Base-by-base conservation (phyloP, 1,140 invertebrate species). In the Drosophila malerkotliana region DNA sequence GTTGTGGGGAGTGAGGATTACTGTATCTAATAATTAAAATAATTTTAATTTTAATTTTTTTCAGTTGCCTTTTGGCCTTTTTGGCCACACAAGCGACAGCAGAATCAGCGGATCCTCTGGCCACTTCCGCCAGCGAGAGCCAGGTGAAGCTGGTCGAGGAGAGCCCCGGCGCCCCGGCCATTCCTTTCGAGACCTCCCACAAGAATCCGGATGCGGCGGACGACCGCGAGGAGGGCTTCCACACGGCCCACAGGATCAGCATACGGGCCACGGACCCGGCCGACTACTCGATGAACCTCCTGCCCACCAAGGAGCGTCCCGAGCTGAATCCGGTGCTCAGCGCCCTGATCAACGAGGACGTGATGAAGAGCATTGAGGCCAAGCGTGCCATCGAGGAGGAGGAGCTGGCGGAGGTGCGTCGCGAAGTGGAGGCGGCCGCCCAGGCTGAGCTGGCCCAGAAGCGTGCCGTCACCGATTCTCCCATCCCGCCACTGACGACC, bases 321-420 rank as follows among this genome's bases (percentile, higher is more conserved):
- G 91, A 92, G 44, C 49, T 92, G 14, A 90, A 92, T 59, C 90
- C 91, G 1, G 66, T 92, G 49, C 68, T 92, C 21, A 91, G 91
- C 72, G 91, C 83, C 3, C 53, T 92, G 0, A 92, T 92, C 60
- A 91, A 92, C 48, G 91, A 91, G 62, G 91, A 92, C 45, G 89
- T 92, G n/a, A 92, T 91, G 85, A 91, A 92, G 72, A 92, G 89
- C 69, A 92, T 92, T 26, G 91, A 92, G 60, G 78, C 91, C 1
- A 92, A 92, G 54, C 77, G 91, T 15, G 83, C 89, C 63, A 91
- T 91, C 56, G 91, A 92, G 52, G 62, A 89, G 57, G 82, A 91
- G 47, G 89, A 91, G 47, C 66, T 91, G 55, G 90, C 87, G 30
- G 79, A 79, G 12, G 85, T 91, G 45, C 77, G 73, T 6, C 78